phyloP scores from a whole-genome alignment of 2,888 invertebrate species.

The Campoplex nolae region DNA sequence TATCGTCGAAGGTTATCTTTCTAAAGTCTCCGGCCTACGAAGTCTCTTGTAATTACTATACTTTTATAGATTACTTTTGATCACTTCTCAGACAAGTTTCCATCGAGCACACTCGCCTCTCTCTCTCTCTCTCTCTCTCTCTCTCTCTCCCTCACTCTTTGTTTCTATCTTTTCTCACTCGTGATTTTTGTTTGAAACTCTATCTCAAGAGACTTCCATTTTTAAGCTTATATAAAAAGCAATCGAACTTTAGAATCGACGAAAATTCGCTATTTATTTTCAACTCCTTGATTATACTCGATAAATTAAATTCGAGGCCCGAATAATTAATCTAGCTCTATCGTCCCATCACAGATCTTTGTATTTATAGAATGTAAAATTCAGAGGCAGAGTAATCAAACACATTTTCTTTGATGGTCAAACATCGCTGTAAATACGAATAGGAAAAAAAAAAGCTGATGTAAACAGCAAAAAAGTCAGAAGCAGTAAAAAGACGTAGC shows the following conservation, averaged over 20 bases:
- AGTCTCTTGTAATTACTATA: constrained; percentile 45
- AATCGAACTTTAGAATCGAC: background rate
- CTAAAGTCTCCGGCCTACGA: constrained; percentile 50
- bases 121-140: background rate
- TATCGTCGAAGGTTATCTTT: constrained; percentile 76
- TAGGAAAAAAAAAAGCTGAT: background rate
- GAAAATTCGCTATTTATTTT: background rate
- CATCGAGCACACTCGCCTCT: background rate
- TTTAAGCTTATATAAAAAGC: no score
- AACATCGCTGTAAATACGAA: background rate
- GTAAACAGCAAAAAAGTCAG: background rate
- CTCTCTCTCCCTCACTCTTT: background rate
- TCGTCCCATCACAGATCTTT: background rate
- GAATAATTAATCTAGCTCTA: background rate
- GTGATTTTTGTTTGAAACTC: background rate
- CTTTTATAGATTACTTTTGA: constrained; percentile 35
- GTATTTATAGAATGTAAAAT: background rate
- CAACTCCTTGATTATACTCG: background rate
- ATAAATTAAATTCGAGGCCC: background rate
- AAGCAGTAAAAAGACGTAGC: background rate
- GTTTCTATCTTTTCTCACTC: background rate
- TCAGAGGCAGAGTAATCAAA: background rate
- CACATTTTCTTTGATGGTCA: background rate
- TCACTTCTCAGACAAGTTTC: constrained; percentile 29
- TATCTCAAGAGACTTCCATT: background rate